A percentile compares a stretch with the other conserved stretches of the same genome.
Conservation (phyloP, 2,888 invertebrate genomes). For the Lithophane ornitopus region DNA sequence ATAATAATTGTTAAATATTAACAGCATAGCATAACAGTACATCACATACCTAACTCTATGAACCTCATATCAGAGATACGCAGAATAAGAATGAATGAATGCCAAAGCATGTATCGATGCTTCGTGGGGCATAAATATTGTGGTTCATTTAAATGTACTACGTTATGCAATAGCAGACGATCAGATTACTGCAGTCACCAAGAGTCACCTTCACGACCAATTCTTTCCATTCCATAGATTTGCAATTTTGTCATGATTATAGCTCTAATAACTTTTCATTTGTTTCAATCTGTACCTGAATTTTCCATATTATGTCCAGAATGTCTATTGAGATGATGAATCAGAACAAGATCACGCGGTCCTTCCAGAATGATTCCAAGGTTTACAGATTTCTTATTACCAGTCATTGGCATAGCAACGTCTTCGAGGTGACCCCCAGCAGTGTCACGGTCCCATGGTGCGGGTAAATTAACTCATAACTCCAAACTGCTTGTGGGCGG, state of each 20-base stretch:
- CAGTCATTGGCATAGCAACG: constrained; percentile 33
- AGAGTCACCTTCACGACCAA: constrained; percentile 2
- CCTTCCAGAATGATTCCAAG: neutral
- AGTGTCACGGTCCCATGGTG: constrained; percentile 47
- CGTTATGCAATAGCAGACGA: neutral
- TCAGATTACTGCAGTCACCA: neutral
- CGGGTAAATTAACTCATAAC: constrained; percentile 61
- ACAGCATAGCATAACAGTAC: neutral
- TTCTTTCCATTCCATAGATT: neutral
- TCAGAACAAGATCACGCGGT: too few species aligned
- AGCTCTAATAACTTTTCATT: neutral
- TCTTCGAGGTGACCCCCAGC: constrained; percentile 34
- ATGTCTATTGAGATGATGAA: too few species aligned
- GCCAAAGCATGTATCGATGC: neutral
- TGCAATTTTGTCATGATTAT: neutral
- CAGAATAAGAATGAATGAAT: constrained; percentile 25
- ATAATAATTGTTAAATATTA: constrained; percentile 29
- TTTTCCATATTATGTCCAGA: neutral
- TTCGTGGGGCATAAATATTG: constrained; percentile 8
- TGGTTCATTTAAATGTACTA: constrained; percentile 3
- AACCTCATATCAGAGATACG: neutral
- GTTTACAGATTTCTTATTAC: neutral
- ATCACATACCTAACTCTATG: constrained; percentile 20
- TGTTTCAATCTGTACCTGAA: neutral
- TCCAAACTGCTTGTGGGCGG: constrained; percentile 55